These are phyloP conservation scores for Heliconius hermathena DNA, from an alignment of 1,140 invertebrate species.

Conservation along the genomic window DNA sequence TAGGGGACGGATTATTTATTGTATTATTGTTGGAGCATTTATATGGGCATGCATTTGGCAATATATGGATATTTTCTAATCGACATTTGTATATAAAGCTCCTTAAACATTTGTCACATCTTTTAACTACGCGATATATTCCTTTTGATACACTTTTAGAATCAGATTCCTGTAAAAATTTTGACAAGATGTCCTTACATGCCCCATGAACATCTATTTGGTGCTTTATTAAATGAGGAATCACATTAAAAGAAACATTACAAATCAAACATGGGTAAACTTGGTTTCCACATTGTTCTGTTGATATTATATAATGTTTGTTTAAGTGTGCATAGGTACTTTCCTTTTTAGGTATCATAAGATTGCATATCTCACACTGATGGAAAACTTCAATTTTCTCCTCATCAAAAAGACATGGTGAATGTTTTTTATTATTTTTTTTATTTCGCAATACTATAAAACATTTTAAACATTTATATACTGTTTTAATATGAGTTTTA, in stretches of 20 bases:
- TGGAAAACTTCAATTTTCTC: not conserved
- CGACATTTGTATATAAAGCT: slow-evolving; percentile 60
- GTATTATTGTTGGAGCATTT: slow-evolving; percentile 48
- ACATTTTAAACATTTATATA: slow-evolving; percentile 73
- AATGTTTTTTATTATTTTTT: slow-evolving; percentile 24
- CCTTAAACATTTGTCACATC: slow-evolving; percentile 59
- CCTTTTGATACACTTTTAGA: slow-evolving; percentile 30
- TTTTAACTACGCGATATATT: slow-evolving; percentile 56
- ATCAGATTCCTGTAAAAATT: slow-evolving; percentile 33
- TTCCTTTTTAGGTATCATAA: slow-evolving; percentile 1
- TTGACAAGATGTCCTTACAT: slow-evolving; percentile 36
- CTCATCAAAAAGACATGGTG: slow-evolving; percentile 11
- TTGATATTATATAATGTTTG: slow-evolving; percentile 45
- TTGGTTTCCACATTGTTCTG: slow-evolving; percentile 27
- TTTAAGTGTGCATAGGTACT: slow-evolving; percentile 50
- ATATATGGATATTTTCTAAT: slow-evolving; percentile 48
- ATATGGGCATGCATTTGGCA: slow-evolving; percentile 58
- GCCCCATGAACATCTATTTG: slow-evolving; percentile 50
- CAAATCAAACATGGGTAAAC: slow-evolving; percentile 70
- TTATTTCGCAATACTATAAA: slow-evolving; percentile 41
- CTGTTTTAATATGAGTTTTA: slow-evolving; percentile 70
- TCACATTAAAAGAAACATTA: slow-evolving; percentile 47
- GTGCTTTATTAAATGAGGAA: slow-evolving; percentile 58
- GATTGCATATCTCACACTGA: slow-evolving; percentile 3
- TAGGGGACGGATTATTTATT: slow-evolving; percentile 18